A percentile compares a stretch with the other conserved stretches of the same genome.
Conservation (phyloP, 2,888 invertebrate genomes). For the Alloplasta piceator region DNA sequence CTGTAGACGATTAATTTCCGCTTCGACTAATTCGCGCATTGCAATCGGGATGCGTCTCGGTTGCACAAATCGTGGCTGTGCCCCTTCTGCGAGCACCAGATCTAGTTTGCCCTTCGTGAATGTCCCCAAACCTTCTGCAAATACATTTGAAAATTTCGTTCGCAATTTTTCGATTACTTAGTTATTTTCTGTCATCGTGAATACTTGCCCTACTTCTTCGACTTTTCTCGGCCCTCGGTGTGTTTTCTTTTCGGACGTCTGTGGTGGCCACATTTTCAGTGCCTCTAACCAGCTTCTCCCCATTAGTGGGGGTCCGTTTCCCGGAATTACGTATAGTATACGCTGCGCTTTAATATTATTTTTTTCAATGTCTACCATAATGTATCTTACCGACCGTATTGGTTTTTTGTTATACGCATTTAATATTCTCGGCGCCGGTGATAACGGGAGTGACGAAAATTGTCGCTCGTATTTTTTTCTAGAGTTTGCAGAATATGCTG, state of each 20-base stretch:
- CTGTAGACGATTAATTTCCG: constrained; percentile 11
- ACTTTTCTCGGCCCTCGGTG: constrained; percentile 4
- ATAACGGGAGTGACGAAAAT: constrained; percentile 61
- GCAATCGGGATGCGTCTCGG: constrained; percentile 18
- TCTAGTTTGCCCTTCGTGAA: constrained; percentile 37
- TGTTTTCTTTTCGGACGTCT: constrained; percentile 1
- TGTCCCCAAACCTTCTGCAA: constrained; percentile 40
- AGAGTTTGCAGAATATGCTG: constrained; percentile 25
- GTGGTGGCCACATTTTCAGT: constrained; percentile 29
- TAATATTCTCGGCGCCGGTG: constrained; percentile 61
- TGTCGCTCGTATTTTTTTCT: constrained; percentile 21
- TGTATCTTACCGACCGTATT: constrained; percentile 26
- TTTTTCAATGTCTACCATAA: background rate
- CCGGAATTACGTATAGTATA: constrained; percentile 29
- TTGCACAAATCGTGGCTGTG: constrained; percentile 65
- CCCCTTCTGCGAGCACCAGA: constrained; percentile 42
- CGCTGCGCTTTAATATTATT: constrained; percentile 9
- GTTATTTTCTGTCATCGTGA: background rate
- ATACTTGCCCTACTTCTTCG: background rate
- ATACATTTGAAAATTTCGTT: constrained; percentile 44
- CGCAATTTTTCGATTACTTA: constrained; percentile 7
- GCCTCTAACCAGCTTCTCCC: constrained; percentile 37
- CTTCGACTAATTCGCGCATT: background rate
- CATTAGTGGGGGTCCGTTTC: constrained; percentile 21
- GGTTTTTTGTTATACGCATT: constrained; percentile 34